Evolutionary conservation across 1,140 invertebrate species (phyloP).

Genomic region (Rhynchophorus ferrugineus): DNA sequence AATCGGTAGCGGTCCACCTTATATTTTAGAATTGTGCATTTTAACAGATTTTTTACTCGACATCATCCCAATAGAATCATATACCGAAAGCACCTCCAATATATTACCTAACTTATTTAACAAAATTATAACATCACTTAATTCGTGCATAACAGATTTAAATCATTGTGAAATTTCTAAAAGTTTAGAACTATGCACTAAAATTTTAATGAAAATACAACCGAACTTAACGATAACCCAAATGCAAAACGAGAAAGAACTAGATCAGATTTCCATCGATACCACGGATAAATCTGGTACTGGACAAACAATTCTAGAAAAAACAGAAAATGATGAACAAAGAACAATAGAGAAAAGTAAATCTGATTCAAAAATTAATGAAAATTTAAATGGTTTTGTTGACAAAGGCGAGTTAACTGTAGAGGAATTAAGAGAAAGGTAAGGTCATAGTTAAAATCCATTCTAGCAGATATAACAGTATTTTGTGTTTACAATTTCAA

Average conservation of each 20-base stretch:
- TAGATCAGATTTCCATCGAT: constrained; percentile 6
- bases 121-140: constrained; percentile 56
- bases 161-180: constrained; percentile 55
- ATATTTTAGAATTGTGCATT: constrained; percentile 58
- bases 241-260: constrained; percentile 10
- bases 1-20: constrained; percentile 54
- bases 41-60: constrained; percentile 74
- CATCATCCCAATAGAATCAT: constrained; percentile 71
- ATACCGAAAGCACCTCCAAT: constrained; percentile 70
- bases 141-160: constrained; percentile 50
- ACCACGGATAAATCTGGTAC: background rate
- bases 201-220: constrained; percentile 71
- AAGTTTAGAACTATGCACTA: constrained; percentile 61
- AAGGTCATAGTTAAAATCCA: too few relatives aligned
- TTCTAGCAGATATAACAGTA: too few relatives aligned
- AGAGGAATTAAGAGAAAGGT: constrained; percentile 34
- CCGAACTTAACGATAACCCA: constrained; percentile 43
- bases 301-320: background rate
- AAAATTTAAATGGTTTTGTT: constrained; percentile 42
- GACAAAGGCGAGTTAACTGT: constrained; percentile 41
- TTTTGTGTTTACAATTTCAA: too few relatives aligned
- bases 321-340: constrained; percentile 16
- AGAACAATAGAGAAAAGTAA: constrained; percentile 53
- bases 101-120: constrained; percentile 68
- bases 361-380: constrained; percentile 57